Evolutionary conservation across 2,888 invertebrate genomes (phyloP).

Genomic region (Corythucha ciliata): DNA sequence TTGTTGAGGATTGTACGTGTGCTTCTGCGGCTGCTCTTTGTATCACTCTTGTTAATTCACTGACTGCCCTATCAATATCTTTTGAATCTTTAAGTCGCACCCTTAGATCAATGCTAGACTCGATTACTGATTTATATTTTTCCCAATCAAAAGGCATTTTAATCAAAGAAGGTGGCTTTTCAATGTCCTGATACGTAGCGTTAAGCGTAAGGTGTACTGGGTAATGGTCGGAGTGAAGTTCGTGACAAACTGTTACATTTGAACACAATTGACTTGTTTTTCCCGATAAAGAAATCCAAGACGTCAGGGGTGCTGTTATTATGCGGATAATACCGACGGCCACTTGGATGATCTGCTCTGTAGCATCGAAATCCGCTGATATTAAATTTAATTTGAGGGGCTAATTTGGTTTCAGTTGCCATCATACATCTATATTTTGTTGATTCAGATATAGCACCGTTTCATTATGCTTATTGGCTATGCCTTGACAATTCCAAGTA

Average conservation of each 20-base stretch:
- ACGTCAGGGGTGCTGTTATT: slow-evolving; percentile 2
- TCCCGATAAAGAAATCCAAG: slow-evolving; percentile 9
- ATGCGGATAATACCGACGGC: slow-evolving; percentile 10
- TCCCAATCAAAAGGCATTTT: slow-evolving; percentile 12
- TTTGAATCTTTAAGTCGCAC: background rate
- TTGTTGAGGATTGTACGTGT: no score
- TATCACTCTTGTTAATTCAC: slow-evolving; percentile 1
- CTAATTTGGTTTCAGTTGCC: slow-evolving; percentile 14
- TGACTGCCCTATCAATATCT: slow-evolving; percentile 15
- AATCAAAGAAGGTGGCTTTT: background rate
- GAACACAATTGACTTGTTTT: slow-evolving; percentile 7
- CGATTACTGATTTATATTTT: slow-evolving; percentile 5
- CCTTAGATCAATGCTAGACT: background rate
- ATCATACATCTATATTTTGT: background rate
- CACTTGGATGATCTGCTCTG: slow-evolving; percentile 14
- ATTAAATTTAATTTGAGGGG: slow-evolving; percentile 5
- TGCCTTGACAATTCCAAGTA: background rate
- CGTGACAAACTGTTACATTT: background rate
- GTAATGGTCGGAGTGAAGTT: slow-evolving; percentile 10
- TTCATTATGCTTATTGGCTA: slow-evolving; percentile 2
- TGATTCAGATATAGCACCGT: background rate
- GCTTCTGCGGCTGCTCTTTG: slow-evolving; percentile 4
- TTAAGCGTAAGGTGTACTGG: slow-evolving; percentile 3
- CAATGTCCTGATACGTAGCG: background rate
- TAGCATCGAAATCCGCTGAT: slow-evolving; percentile 4